These are phyloP conservation scores for Sepiola atlantica DNA, from an alignment of 2,888 invertebrate genomes.

Conservation along the genomic window DNA sequence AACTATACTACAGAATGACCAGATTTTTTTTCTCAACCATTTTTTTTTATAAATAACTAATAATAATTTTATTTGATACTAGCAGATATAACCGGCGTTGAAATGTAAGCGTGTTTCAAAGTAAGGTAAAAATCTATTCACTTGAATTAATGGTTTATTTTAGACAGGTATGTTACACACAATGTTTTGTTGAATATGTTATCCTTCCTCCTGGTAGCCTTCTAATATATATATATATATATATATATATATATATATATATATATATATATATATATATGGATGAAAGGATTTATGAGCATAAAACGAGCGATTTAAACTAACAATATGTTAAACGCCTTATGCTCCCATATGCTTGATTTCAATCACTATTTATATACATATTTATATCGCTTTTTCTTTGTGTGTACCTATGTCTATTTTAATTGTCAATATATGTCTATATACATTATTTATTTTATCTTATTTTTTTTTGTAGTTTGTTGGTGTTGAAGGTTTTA, in stretches of 20 bases:
- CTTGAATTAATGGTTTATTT: not conserved
- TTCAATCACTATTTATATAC: too few relatives aligned
- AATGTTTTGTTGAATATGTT: not conserved
- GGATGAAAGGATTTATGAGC: not conserved
- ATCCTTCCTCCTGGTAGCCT: not conserved
- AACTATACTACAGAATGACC: too few relatives aligned
- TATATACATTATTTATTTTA: not conserved
- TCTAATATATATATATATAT: not conserved
- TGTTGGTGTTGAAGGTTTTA: conserved; percentile 80
- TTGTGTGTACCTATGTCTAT: not conserved
- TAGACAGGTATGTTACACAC: not conserved
- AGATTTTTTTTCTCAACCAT: too few relatives aligned
- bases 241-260: not conserved
- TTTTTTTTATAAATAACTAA: too few relatives aligned
- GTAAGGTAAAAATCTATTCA: too few relatives aligned
- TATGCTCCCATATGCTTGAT: too few relatives aligned
- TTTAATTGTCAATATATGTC: not conserved
- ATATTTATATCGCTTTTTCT: not conserved
- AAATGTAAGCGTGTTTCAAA: too few relatives aligned
- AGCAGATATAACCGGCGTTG: too few relatives aligned
- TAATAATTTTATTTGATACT: too few relatives aligned
- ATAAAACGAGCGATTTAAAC: too few relatives aligned
- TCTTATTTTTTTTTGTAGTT: conserved; percentile 64
- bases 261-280: not conserved
- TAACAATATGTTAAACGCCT: too few relatives aligned